These are phyloP conservation scores for Archips xylosteana DNA, from an alignment of 2,888 invertebrate genomes.

Conservation along the genomic window DNA sequence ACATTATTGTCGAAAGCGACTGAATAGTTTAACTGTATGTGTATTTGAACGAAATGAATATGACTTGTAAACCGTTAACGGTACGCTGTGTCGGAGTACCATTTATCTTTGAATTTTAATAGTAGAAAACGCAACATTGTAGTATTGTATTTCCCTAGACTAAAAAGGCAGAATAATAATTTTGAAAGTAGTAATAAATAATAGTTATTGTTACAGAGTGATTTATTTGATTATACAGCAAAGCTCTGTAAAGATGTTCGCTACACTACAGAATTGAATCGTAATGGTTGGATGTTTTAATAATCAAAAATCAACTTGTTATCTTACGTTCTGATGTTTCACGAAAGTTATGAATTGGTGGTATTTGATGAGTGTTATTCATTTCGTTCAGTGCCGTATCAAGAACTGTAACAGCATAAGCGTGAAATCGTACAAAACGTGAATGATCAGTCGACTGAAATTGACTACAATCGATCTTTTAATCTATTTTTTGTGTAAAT, in stretches of 20 bases:
- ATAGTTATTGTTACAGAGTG: neutral
- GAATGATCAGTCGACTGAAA: slow-evolving; percentile 30
- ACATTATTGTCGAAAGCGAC: slow-evolving; percentile 70
- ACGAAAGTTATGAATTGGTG: neutral
- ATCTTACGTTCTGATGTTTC: neutral
- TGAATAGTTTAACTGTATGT: slow-evolving; percentile 55
- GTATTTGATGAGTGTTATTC: neutral
- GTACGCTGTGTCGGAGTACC: neutral
- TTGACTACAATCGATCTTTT: neutral
- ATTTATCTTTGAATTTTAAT: neutral
- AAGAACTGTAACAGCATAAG: slow-evolving; percentile 24
- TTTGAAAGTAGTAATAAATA: neutral
- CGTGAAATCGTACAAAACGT: slow-evolving; percentile 26
- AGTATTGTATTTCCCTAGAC: neutral
- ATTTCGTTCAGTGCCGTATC: slow-evolving; percentile 18
- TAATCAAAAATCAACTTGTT: neutral
- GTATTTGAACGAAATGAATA: slow-evolving; percentile 21
- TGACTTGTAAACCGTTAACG: neutral
- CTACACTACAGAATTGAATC: neutral
- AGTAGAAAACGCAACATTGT: neutral
- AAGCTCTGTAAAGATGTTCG: neutral
- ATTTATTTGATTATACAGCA: neutral
- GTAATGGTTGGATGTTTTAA: neutral
- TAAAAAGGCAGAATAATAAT: neutral
- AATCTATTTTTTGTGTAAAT: neutral